Base-by-base conservation (phyloP, 2,888 invertebrate species). In the Epinotia ramella region DNA sequence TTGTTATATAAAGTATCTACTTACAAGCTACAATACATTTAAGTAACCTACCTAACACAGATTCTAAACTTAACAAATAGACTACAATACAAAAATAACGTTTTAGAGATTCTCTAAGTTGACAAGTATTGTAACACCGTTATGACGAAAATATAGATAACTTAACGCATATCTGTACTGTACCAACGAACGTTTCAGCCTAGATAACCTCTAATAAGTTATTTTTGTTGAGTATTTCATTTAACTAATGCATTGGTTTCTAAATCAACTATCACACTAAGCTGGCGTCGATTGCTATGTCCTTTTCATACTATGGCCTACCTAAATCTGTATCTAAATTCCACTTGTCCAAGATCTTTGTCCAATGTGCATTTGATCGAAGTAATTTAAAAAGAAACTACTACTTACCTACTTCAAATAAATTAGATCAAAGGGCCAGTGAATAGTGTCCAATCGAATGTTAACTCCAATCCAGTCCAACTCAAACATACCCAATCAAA, bases 31-130 rank as follows among this genome's bases (percentile, higher is more conserved):
- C 12, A 66, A 53, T 16, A 66, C 65, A 53, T 53, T 64, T 16
- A 46, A 65, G 11, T 49, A 65, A 13, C 11, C 16, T 49, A n/a
- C 12, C 49, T 28, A 65, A 24, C 16, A 49, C 16, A 0, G 3
- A 49, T 28, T 49, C 24, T 65, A 65, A 65, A 65, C 49, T 65
- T 65, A 65, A 49, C 24, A n/a, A 65, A 49, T 46, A 46, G 7
- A 28, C 12, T 44, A 16, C 16, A 11, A 13, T 5, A 28, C 16
- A 16, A 60, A 60, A 16, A 13, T 56, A n/a, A 56, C 2, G 18
- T n/a, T 33, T 20, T 3, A 59, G 60, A 60, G 16, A 6, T 28
- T 16, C 2, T 16, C 24, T 60, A 28, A 5, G 60, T 28, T 28
- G 28, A 16, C 3, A n/a, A 16, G 53, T 53, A 16, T 28, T 28